Evolutionary conservation across 2,113 vertebrate genomes (phyloP).

Genomic region (Daubentonia madagascariensis): DNA sequence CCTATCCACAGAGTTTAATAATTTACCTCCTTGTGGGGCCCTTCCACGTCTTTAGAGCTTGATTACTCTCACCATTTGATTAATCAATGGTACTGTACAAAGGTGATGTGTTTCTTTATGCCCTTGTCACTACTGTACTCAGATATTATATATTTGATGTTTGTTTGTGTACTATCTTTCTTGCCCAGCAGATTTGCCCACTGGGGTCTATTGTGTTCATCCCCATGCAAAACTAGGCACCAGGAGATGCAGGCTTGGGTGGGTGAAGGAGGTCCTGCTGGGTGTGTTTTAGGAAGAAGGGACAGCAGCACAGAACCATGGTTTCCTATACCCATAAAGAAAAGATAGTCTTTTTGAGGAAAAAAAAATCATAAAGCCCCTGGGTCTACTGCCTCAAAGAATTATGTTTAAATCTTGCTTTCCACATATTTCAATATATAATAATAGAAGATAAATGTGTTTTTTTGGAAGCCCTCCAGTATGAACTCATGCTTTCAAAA

Average conservation of each 20-base stretch:
- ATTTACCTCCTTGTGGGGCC: neutral
- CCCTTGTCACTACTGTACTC: neutral
- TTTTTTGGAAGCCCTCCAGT: neutral
- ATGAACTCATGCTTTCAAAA: neutral
- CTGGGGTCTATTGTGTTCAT: neutral
- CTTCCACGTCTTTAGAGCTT: neutral
- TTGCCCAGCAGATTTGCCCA: neutral
- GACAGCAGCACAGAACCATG: neutral
- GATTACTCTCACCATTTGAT: neutral
- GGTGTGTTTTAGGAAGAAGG: no score
- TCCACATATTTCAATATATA: neutral
- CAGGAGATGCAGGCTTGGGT: neutral
- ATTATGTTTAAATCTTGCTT: neutral
- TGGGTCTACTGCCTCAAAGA: neutral
- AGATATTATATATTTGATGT: neutral
- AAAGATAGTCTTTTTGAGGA: neutral
- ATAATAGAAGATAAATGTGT: neutral
- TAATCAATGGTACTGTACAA: neutral
- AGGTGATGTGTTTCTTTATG: neutral
- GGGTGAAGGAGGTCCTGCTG: neutral
- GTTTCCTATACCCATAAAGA: neutral
- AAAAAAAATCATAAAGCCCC: neutral
- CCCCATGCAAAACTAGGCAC: fast-evolving
- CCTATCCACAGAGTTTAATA: neutral
- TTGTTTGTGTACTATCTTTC: no score